Base-by-base conservation (phyloP, 2,797 vertebrate genomes). In the Chiloscyllium punctatum region DNA sequence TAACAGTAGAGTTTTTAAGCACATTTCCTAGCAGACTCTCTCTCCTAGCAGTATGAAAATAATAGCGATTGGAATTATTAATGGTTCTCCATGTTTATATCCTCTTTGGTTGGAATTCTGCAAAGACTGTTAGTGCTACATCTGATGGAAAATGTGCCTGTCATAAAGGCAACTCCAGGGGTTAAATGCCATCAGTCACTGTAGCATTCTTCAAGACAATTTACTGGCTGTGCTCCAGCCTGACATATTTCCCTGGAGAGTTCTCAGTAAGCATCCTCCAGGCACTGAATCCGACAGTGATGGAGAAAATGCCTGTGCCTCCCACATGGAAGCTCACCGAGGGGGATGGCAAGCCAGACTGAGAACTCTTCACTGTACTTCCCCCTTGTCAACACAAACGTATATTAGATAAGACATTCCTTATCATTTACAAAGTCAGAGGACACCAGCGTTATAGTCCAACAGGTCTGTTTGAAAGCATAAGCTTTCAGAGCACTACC, bases 31-130 rank as follows among this genome's bases (percentile, higher is more conserved):
- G 69, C 21, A 66, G 0, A 8, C 69, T n/a, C 23, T 25, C 18
- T 62, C 30, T 18, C n/a, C 5, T 15, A 0, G n/a, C 90, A 69
- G n/a, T 25, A 69, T 69, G 90, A 11, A 69, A 92, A 68, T 7
- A 68, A 92, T 42, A 21, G 90, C 66, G 21, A 92, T 69, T 92
- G 90, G 90, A 53, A 95, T 74, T 77, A 95, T 95, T 95, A 95
- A 95, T 77, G 2, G 68, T 71, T 94, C 92, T 33, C 71, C 25
- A 37, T 4, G 27, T 48, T 53, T 15, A 25, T 68, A 37, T 74
- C 25, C 4, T 21, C 71, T 13, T 95, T 18, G 27, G 94, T 5
- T 77, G 53, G 16, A 74, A 92, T 69, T 21, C 66, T 69, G 37
- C 62, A 92, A 69, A 92, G 30, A 53, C 74, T 72, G 69, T 95